These are phyloP conservation scores for Sphaeridia pumilis DNA, from an alignment of 2,888 invertebrate genomes.

Conservation along the genomic window DNA sequence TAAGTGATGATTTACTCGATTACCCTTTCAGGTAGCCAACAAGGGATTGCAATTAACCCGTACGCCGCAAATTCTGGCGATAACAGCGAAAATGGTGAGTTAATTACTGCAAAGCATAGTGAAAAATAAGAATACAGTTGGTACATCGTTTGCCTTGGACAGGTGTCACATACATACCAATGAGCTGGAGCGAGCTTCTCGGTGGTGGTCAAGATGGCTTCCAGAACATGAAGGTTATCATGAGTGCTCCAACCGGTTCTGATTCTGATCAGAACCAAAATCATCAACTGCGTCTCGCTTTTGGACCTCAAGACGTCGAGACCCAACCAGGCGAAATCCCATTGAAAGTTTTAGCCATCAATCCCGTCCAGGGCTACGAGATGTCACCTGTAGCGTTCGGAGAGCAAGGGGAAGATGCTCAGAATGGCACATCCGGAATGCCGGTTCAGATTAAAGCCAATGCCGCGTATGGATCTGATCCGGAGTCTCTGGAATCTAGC, in stretches of 20 bases:
- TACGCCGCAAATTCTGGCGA: too few relatives aligned
- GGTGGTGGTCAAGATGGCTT: conserved; percentile 7
- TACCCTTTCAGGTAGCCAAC: too few relatives aligned
- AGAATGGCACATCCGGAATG: not conserved
- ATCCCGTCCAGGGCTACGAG: conserved; percentile 10
- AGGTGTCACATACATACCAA: conserved; percentile 12
- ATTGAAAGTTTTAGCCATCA: conserved; percentile 6
- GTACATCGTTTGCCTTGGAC: too few relatives aligned
- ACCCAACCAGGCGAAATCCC: conserved; percentile 8
- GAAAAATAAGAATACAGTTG: too few relatives aligned
- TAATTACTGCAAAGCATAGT: too few relatives aligned
- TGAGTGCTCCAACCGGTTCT: conserved; percentile 2
- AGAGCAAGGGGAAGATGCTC: not conserved
- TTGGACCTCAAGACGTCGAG: conserved; percentile 8
- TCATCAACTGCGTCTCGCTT: conserved; percentile 9
- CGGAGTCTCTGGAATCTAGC: not conserved
- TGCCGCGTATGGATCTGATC: not conserved
- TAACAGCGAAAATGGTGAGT: too few relatives aligned
- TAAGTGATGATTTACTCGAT: too few relatives aligned
- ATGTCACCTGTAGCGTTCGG: conserved; percentile 2
- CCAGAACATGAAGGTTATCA: conserved; percentile 9
- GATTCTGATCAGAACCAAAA: conserved; percentile 2
- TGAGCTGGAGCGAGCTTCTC: conserved; percentile 12
- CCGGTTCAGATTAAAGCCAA: not conserved
- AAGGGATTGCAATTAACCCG: too few relatives aligned